phyloP scores from a whole-genome alignment of 2,797 vertebrate genomes.

The Meda fulgida region DNA sequence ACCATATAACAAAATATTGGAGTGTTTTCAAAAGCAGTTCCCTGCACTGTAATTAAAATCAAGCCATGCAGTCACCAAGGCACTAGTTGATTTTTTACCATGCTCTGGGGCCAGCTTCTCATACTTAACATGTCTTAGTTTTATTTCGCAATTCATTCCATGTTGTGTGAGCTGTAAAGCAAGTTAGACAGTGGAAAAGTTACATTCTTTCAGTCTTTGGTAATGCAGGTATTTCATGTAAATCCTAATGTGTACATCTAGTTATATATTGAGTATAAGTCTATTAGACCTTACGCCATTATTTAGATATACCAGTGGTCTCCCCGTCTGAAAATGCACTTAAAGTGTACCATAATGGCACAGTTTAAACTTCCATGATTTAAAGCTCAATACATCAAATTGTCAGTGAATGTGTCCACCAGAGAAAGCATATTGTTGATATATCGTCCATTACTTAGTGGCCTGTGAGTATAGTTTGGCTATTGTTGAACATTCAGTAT shows the following conservation, averaged over 20 bases:
- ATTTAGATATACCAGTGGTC: constrained; percentile 32
- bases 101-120: constrained; percentile 39
- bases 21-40: constrained; percentile 56
- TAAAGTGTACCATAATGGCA: constrained; percentile 39
- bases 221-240: constrained; percentile 30
- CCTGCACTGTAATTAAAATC: constrained; percentile 63
- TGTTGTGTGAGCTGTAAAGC: constrained; percentile 28
- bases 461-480: constrained; percentile 19
- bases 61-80: constrained; percentile 57
- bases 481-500: constrained; percentile 40
- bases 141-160: constrained; percentile 48
- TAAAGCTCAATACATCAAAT: constrained; percentile 29
- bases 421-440: constrained; percentile 24
- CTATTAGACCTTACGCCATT: constrained; percentile 3
- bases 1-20: constrained; percentile 58
- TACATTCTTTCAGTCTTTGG: constrained; percentile 33
- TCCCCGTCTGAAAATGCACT: constrained; percentile 40
- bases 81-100: constrained; percentile 61
- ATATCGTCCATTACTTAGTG: constrained; percentile 19
- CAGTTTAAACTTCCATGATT: constrained; percentile 40
- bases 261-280: constrained; percentile 23
- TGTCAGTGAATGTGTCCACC: constrained; percentile 29
- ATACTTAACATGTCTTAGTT: constrained; percentile 53
- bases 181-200: constrained; percentile 36
- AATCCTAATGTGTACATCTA: constrained; percentile 16